A percentile compares a stretch with the other conserved stretches of the same genome.
Evolutionary conservation across 2,113 vertebrate genomes (phyloP).

Genomic region (Pipa parva): DNA sequence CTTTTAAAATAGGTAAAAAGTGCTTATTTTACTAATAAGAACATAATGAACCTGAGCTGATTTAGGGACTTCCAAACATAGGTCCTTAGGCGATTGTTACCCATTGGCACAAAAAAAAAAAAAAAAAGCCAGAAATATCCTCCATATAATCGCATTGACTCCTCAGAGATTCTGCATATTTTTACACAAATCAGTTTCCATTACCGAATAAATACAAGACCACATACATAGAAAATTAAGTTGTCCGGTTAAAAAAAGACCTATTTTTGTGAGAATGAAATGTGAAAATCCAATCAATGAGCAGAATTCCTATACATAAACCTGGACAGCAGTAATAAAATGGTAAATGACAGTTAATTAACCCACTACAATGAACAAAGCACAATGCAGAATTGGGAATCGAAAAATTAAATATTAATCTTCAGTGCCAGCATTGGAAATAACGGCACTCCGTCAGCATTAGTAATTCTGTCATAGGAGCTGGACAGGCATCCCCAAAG

Average conservation of each 20-base stretch:
- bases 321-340: conserved; percentile 9
- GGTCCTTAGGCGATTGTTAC: too few relatives aligned
- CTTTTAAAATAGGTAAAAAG: too few relatives aligned
- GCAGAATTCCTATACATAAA: background rate
- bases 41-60: too few relatives aligned
- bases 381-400: conserved; percentile 12
- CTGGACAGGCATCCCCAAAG: conserved; percentile 1
- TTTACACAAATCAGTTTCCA: background rate
- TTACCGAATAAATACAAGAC: too few relatives aligned
- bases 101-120: too few relatives aligned
- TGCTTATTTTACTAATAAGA: too few relatives aligned
- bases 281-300: background rate
- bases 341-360: conserved; percentile 30
- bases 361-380: conserved; percentile 14
- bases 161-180: background rate
- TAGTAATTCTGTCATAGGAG: conserved; percentile 30
- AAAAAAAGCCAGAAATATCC: too few relatives aligned
- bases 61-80: too few relatives aligned
- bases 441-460: conserved; percentile 29
- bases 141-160: too few relatives aligned
- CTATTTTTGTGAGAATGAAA: background rate
- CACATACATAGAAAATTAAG: background rate
- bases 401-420: conserved; percentile 37
- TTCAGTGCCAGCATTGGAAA: conserved; percentile 21
- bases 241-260: background rate